These are phyloP conservation scores for Corythaeola cristata DNA, from an alignment of 2,113 vertebrate species.

Conservation along the genomic window DNA sequence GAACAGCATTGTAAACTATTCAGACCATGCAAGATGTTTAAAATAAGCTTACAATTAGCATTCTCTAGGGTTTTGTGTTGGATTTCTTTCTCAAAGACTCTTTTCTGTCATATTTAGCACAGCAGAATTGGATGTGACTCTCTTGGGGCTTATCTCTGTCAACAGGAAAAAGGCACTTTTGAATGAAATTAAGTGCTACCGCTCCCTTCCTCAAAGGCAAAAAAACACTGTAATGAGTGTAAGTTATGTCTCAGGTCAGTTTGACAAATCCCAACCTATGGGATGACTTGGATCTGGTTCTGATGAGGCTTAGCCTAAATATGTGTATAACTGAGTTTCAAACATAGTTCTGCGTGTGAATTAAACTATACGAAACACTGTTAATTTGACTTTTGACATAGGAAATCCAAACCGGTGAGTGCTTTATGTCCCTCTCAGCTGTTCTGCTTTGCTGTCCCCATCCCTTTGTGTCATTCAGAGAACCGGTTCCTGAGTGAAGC, in stretches of 20 bases:
- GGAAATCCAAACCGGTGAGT: background rate
- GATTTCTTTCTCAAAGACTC: constrained; percentile 2
- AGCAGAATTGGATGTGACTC: background rate
- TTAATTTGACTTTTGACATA: background rate
- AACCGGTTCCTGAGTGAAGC: fast-evolving
- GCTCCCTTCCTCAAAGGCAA: background rate
- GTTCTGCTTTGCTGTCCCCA: background rate
- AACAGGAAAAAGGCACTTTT: background rate
- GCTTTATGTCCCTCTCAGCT: background rate
- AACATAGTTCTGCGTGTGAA: background rate
- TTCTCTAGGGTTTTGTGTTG: background rate
- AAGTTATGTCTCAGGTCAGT: background rate
- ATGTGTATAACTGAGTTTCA: background rate
- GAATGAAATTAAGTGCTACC: background rate
- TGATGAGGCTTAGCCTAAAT: background rate
- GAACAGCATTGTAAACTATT: constrained; percentile 16
- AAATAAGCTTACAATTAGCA: constrained; percentile 31
- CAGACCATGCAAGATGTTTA: background rate
- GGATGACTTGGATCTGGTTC: background rate
- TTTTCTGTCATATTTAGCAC: constrained; percentile 9
- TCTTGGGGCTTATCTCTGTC: background rate
- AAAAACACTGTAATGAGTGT: background rate
- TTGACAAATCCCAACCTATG: background rate
- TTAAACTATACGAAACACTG: background rate
- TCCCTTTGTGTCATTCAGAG: background rate